Percentiles rank a stretch among this genome's conserved stretches.
phyloP scores from a whole-genome alignment of 2,797 vertebrate genomes.

The Pachyuromys duprasi region DNA sequence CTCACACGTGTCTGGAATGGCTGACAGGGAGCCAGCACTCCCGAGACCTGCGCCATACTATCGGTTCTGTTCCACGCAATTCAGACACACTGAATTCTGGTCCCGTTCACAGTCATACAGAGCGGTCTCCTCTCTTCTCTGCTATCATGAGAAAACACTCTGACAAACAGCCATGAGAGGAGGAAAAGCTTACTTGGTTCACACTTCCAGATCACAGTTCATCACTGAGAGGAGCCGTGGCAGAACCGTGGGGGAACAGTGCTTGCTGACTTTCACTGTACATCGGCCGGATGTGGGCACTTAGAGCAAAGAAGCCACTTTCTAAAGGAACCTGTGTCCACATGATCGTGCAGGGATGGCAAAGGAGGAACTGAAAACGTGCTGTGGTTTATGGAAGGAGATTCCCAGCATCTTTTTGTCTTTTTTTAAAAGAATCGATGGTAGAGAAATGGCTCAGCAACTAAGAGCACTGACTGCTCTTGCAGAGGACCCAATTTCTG shows the following conservation, averaged over 20 bases:
- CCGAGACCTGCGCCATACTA: background rate
- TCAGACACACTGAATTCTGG: background rate
- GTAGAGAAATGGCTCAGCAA: background rate
- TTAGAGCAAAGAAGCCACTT: background rate
- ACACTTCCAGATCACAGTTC: background rate
- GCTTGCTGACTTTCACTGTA: background rate
- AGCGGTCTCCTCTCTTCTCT: no score
- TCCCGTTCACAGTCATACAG: background rate
- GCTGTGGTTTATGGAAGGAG: background rate
- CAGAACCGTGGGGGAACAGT: no score
- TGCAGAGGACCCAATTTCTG: background rate
- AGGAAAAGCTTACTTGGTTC: background rate
- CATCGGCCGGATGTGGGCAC: background rate
- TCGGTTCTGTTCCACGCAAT: background rate
- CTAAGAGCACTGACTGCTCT: background rate
- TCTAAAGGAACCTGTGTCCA: background rate
- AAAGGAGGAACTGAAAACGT: background rate
- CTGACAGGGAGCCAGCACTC: background rate
- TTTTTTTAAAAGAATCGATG: background rate
- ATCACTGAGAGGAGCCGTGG: background rate
- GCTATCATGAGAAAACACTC: background rate
- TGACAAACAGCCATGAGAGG: no score
- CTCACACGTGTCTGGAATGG: background rate
- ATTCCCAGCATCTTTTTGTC: background rate
- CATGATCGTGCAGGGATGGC: no score